Conservation (phyloP, 2,113 vertebrate genomes). For the human (Homo sapiens) region GRCh38 chr12:30859501-30860000, state of each 20-base stretch:
- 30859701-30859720: accelerated
- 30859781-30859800: not conserved
- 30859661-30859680: not conserved
- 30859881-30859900: not conserved
- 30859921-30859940: not conserved
- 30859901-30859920: not conserved
- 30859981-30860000: not conserved
- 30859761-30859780: not conserved
- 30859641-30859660: not conserved
- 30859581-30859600: not conserved
- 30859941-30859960: not conserved
- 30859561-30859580: not conserved
- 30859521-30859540: not conserved
- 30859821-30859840: not conserved
- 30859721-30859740: not conserved
- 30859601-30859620: not conserved
- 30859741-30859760: not conserved
- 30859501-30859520: not conserved
- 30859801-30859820: not conserved
- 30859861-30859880: not conserved
- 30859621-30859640: not conserved
- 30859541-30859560: not conserved
- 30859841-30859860: not conserved
- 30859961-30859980: not conserved
- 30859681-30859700: no score